Base-by-base conservation (phyloP, 1,140 invertebrate species). In the Drosophila nigromelanica region DNA sequence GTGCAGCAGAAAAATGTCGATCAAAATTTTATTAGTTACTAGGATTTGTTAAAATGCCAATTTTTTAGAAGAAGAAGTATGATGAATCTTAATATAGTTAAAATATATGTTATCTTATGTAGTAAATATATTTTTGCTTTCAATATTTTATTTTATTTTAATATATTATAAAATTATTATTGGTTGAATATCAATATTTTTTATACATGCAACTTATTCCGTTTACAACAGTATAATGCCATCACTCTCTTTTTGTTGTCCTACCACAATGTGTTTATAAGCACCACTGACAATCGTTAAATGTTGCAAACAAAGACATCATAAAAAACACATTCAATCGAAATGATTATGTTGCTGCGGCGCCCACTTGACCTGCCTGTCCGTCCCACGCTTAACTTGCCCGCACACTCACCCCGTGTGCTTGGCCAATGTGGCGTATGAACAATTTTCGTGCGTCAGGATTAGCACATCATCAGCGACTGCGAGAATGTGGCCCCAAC, bases 391-490 rank as follows among this genome's bases (percentile, higher is more conserved):
- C 0, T 24, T 24, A 24, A 24, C 21, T 6, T n/a, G n/a, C n/a
- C n/a, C n/a, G n/a, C n/a, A n/a, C n/a, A n/a, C n/a, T n/a, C n/a
- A n/a, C n/a, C n/a, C n/a, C n/a, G n/a, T n/a, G n/a, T n/a, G n/a
- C n/a, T n/a, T 62, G 63, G 8, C 62, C 62, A 67, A 58, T 12
- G 54, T 67, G 39, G 69, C 55, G 63, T 67, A 73, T 73, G 70
- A 40, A 35, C 55, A 68, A 67, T 67, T 54, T 59, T 30, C 30
- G 51, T 73, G 61, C 64, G 47, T 52, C 77, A 59, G 64, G 70
- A 70, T 83, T 83, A 78, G 76, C 79, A 81, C 79, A 82, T 81
- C 67, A 78, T 81, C 76, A 81, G 62, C 39, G 50, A 30, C 61
- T 64, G 51, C 11, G 10, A 50, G 39, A 50, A 58, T 73, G 66